A percentile compares a stretch with the other conserved stretches of the same genome.
Conservation (phyloP, 2,797 vertebrate genomes). For the Dendrocincla fuliginosa region DNA sequence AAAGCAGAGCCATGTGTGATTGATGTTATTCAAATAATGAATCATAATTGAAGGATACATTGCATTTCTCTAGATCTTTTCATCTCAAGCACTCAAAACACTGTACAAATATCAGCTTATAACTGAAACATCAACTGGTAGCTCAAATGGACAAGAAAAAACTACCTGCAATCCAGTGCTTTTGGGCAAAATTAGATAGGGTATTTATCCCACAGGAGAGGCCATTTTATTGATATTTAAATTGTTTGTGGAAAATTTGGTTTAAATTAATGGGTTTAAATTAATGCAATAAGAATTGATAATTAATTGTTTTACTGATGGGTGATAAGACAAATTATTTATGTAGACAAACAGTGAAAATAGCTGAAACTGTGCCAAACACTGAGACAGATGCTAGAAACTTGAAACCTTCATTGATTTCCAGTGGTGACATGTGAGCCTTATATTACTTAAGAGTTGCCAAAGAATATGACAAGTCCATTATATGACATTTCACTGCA, state of each 20-base stretch:
- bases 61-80: neutral
- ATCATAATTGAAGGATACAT: constrained; percentile 9
- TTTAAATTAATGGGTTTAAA: neutral
- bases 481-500: neutral
- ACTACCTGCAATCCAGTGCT: neutral
- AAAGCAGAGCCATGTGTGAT: neutral
- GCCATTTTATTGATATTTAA: neutral
- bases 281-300: neutral
- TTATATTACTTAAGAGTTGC: neutral
- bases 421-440: neutral
- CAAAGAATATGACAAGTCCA: neutral
- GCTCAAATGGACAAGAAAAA: neutral
- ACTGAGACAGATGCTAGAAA: neutral
- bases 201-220: neutral
- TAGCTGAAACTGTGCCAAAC: neutral
- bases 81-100: neutral
- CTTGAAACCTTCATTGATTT: neutral
- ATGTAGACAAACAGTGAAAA: neutral
- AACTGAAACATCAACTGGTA: neutral
- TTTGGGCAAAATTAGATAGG: neutral
- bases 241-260: neutral
- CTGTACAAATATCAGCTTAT: neutral
- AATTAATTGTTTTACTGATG: neutral
- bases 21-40: constrained; percentile 7
- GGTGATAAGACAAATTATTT: neutral